These are phyloP conservation scores for Stercorarius parasiticus DNA, from an alignment of 2,113 vertebrate species.

Conservation along the genomic window DNA sequence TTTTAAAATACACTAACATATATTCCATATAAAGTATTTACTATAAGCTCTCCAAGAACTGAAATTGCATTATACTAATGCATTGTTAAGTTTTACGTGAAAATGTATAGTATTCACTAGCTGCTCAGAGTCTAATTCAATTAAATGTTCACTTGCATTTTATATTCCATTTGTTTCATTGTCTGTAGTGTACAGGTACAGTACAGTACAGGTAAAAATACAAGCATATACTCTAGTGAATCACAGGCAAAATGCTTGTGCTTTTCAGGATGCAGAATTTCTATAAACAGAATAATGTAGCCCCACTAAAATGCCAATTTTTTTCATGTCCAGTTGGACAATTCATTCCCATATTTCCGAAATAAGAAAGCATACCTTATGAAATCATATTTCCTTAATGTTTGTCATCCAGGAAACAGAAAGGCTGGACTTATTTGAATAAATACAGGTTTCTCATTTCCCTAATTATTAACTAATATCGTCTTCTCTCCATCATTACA, in stretches of 20 bases:
- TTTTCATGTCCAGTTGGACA: not conserved
- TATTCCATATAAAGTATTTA: not conserved
- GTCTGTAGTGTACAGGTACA: not conserved
- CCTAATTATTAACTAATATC: constrained; percentile 62
- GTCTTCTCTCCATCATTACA: constrained; percentile 30
- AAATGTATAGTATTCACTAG: not conserved
- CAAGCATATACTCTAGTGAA: not conserved
- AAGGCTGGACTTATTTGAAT: constrained; percentile 49
- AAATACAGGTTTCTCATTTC: constrained; percentile 59
- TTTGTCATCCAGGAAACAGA: constrained; percentile 58
- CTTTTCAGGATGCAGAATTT: not conserved
- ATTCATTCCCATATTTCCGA: not conserved
- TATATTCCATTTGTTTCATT: not conserved
- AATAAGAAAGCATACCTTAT: constrained; percentile 5
- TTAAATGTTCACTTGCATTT: not conserved
- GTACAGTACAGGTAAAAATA: not conserved
- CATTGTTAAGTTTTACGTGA: not conserved
- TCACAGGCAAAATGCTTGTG: not conserved
- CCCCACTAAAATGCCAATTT: not conserved
- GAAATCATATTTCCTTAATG: constrained; percentile 52
- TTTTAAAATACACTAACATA: not conserved
- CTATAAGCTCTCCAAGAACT: not conserved
- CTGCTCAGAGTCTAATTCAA: not conserved
- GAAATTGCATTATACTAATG: not conserved
- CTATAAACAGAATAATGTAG: not conserved